Evolutionary conservation across 2,888 invertebrate species (phyloP).

Genomic region (Thysanoteuthis rhombus): DNA sequence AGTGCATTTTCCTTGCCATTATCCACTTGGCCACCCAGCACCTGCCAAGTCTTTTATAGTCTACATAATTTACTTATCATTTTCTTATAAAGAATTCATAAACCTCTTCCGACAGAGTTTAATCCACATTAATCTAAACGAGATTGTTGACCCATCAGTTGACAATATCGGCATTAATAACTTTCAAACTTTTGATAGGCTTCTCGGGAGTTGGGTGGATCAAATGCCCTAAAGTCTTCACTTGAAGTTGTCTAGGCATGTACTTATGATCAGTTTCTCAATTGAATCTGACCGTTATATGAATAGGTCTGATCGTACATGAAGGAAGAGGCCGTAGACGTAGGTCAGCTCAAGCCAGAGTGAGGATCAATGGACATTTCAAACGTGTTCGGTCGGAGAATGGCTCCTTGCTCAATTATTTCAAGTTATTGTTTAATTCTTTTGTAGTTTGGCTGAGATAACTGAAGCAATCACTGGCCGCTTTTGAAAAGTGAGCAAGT

Average conservation of each 20-base stretch:
- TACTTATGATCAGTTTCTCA: background rate
- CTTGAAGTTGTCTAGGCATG: background rate
- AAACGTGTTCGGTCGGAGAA: background rate
- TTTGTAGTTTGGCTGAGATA: background rate
- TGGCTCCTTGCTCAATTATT: background rate
- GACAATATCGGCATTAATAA: background rate
- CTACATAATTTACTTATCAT: background rate
- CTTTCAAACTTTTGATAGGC: conserved; percentile 12
- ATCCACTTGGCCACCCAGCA: too few relatives aligned
- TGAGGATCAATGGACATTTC: background rate
- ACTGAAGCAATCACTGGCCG: background rate
- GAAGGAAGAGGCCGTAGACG: background rate
- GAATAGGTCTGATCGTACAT: background rate
- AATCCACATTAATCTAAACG: background rate
- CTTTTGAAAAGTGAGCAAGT: background rate
- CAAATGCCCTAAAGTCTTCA: background rate
- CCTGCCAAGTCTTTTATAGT: background rate
- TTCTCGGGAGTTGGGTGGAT: background rate
- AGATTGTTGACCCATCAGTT: background rate
- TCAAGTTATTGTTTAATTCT: background rate
- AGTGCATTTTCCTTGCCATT: too few relatives aligned
- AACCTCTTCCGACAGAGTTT: background rate
- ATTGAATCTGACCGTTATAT: background rate
- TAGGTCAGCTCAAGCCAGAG: background rate
- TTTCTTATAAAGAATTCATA: background rate